phyloP scores from a whole-genome alignment of 2,797 vertebrate genomes.

The Rhinophrynus dorsalis region DNA sequence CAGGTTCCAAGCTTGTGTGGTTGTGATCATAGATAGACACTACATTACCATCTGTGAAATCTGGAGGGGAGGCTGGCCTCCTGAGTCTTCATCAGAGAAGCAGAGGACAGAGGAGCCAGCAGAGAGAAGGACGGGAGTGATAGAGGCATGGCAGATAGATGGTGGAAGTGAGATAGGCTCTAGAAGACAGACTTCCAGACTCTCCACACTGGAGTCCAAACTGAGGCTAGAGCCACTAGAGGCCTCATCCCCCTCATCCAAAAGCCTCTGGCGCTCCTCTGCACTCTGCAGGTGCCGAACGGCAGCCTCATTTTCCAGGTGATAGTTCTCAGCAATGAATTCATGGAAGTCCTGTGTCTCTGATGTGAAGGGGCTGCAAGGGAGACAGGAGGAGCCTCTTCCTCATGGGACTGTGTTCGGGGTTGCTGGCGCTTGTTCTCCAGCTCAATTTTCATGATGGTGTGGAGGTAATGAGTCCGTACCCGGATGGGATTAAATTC shows the following conservation, averaged over 20 bases:
- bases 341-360: conserved; percentile 75
- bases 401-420: conserved; percentile 52
- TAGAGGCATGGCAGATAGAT: conserved; percentile 64
- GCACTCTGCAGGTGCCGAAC: conserved; percentile 94
- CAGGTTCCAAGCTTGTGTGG: conserved; percentile 26
- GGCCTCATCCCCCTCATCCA: conserved; percentile 79
- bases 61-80: conserved; percentile 32
- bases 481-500: conserved; percentile 96
- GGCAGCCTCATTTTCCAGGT: conserved; percentile 84
- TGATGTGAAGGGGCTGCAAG: conserved; percentile 61
- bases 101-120: conserved; percentile 83
- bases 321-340: conserved; percentile 68
- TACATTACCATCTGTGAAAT: conserved; percentile 31
- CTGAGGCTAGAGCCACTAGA: conserved; percentile 61
- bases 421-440: conserved; percentile 79
- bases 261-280: conserved; percentile 88
- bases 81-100: conserved; percentile 69
- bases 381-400: conserved; percentile 48
- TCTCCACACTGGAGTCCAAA: conserved; percentile 65
- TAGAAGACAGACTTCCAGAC: conserved; percentile 78
- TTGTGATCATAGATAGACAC: conserved; percentile 35
- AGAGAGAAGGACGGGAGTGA: conserved; percentile 78
- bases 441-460: conserved; percentile 94
- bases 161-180: conserved; percentile 66
- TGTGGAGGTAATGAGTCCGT: conserved; percentile 94